These are phyloP conservation scores for Phlogophora meticulosa DNA, from an alignment of 2,888 invertebrate species.

Conservation along the genomic window DNA sequence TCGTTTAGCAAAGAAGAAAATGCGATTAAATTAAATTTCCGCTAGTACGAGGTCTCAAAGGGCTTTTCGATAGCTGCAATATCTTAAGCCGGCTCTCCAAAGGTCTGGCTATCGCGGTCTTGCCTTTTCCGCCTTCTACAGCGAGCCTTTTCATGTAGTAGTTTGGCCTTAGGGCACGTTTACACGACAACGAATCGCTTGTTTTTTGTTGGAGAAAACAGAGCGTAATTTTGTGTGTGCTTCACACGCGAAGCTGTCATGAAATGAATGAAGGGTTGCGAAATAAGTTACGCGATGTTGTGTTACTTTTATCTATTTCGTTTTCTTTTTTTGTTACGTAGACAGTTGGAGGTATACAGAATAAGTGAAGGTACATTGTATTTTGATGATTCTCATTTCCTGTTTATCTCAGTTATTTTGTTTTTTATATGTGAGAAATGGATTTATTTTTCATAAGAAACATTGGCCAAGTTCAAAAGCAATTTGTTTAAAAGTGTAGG, in stretches of 20 bases:
- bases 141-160: conserved; percentile 72
- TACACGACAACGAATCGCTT: conserved; percentile 64
- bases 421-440: neutral
- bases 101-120: conserved; percentile 76
- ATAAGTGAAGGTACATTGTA: conserved; percentile 4
- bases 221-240: conserved; percentile 61
- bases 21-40: conserved; percentile 90
- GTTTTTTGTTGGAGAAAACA: conserved; percentile 65
- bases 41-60: conserved; percentile 86
- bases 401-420: neutral
- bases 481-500: too few species aligned
- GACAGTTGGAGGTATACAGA: conserved; percentile 3
- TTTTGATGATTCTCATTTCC: conserved; percentile 7
- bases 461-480: too few species aligned
- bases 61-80: conserved; percentile 85
- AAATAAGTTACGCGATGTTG: conserved; percentile 39
- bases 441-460: neutral
- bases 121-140: conserved; percentile 65
- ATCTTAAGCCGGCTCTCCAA: conserved; percentile 82
- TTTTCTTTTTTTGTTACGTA: conserved; percentile 13
- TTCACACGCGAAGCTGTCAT: conserved; percentile 67
- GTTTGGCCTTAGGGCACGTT: conserved; percentile 62
- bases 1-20: conserved; percentile 85
- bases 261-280: conserved; percentile 67
- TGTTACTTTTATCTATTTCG: conserved; percentile 52